Percentiles rank a stretch among this genome's conserved stretches.
These are phyloP conservation scores for Lepus oiostolus DNA, from an alignment of 2,797 vertebrate species.

Conservation along the genomic window DNA sequence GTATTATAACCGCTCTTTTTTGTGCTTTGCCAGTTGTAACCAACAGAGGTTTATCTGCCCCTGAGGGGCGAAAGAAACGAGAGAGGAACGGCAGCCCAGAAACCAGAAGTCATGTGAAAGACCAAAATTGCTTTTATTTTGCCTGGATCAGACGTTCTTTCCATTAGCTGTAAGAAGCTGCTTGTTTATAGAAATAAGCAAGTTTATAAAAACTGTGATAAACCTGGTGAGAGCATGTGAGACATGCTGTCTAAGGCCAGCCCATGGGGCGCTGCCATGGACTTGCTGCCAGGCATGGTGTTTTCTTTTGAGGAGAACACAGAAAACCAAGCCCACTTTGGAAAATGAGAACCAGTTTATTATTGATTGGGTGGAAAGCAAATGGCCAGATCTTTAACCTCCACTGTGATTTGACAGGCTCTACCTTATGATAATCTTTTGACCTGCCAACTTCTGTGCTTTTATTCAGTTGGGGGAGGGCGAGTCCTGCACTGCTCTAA, in stretches of 20 bases:
- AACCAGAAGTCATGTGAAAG: slow-evolving; percentile 63
- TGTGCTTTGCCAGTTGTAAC: slow-evolving; percentile 76
- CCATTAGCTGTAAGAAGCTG: slow-evolving; percentile 66
- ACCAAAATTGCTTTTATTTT: slow-evolving; percentile 53
- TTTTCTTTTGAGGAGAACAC: slow-evolving; percentile 65
- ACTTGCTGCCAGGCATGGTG: background rate
- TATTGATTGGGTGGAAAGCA: slow-evolving; percentile 67
- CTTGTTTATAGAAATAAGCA: slow-evolving; percentile 64
- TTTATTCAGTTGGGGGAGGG: slow-evolving; percentile 32
- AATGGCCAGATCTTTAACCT: slow-evolving; percentile 50
- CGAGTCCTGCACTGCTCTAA: background rate
- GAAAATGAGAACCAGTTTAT: slow-evolving; percentile 74
- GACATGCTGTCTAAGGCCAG: background rate
- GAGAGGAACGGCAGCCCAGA: slow-evolving; percentile 47
- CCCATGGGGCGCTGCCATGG: background rate
- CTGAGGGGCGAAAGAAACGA: background rate
- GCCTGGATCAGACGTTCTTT: slow-evolving; percentile 40
- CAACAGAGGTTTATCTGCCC: slow-evolving; percentile 76
- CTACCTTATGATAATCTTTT: slow-evolving; percentile 67
- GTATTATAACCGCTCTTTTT: slow-evolving; percentile 81
- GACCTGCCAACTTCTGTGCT: slow-evolving; percentile 65
- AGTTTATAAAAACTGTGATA: slow-evolving; percentile 56
- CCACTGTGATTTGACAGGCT: slow-evolving; percentile 65
- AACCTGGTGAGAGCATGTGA: slow-evolving; percentile 16
- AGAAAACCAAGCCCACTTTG: slow-evolving; percentile 68